Base-by-base conservation (phyloP, 2,888 invertebrate species). In the Cosmia trapezina region DNA sequence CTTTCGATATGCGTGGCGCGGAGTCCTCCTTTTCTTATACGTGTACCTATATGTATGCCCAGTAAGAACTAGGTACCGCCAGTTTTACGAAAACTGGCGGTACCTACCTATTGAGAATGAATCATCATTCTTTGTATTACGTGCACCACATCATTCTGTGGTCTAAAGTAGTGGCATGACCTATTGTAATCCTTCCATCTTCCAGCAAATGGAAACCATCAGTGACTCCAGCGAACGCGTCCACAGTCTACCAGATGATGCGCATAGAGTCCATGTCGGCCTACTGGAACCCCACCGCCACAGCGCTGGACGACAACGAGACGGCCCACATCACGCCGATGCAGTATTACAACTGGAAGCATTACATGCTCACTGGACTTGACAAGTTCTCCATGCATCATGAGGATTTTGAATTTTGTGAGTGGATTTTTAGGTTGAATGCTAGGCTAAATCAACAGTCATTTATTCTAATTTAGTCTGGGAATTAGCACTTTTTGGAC, bases 321-420 rank as follows among this genome's bases (percentile, higher is more conserved):
- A 92, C 96, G 0, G 96, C 95, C 0, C 92, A 96, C 79, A 96
- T 96, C 64, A 96, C 96, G 0, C 96, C 95, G 45, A 96, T 93
- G 91, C 96, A 97, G 91, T 97, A 96, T 86, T 97, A 97, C 81
- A 96, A 97, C 89, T 98, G 98, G 98, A 97, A 98, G 89, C 97
- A 97, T 84, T 96, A 97, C 65, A 97, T 98, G 97, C 96, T 97
- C 28, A 97, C 97, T 65, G 98, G 98, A 0, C 93, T 98, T 12
- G 97, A 98, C 87, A 98, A 97, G 84, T 98, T 98, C 91, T 97
- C 97, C 28, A 97, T 98, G 95, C 97, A 97, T 89, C 97, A 97
- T 78, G 97, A 98, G 90, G 97, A 97, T 77, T 98, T 98, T 91
- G 97, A 98, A 87, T 98, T 98, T 92, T 94, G 98, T 98, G 93